Evolutionary conservation across 2,888 invertebrate genomes (phyloP).

Genomic region (Rhorus exstirpatorius): DNA sequence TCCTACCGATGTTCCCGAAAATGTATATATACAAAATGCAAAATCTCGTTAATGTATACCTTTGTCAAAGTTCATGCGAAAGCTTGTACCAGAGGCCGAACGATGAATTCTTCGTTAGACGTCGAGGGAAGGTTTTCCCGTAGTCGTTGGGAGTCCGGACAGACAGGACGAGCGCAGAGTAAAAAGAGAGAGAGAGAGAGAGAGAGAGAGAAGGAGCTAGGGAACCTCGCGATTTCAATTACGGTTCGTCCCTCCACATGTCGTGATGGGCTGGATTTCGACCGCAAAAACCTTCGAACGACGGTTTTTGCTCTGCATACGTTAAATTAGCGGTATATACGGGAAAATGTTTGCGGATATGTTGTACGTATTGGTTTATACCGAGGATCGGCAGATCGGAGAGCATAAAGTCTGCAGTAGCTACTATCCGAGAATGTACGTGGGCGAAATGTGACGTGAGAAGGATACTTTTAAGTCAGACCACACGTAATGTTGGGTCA

Average conservation of each 20-base stretch:
- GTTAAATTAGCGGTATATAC: conserved; percentile 27
- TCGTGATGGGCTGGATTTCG: conserved; percentile 42
- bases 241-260: conserved; percentile 52
- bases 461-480: conserved; percentile 70
- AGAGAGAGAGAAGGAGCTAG: conserved; percentile 27
- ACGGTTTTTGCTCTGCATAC: conserved; percentile 50
- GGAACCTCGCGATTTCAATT: conserved; percentile 71
- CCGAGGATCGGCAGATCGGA: conserved; percentile 57
- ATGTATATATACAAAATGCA: conserved; percentile 28
- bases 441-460: conserved; percentile 74
- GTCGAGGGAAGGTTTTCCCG: conserved; percentile 26
- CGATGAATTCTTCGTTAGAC: conserved; percentile 37
- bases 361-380: conserved; percentile 21
- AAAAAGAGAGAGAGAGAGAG: conserved; percentile 50
- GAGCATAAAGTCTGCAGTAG: conserved; percentile 45
- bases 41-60: conserved; percentile 52
- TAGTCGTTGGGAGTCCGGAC: conserved; percentile 46
- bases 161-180: conserved; percentile 41
- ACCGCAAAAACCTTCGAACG: conserved; percentile 68
- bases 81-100: conserved; percentile 18
- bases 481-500: conserved; percentile 43
- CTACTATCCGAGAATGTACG: conserved; percentile 43
- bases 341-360: conserved; percentile 30
- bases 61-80: conserved; percentile 53
- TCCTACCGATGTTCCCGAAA: background rate